Base-by-base conservation (phyloP, 2,113 vertebrate species). In the Perca fluviatilis region DNA sequence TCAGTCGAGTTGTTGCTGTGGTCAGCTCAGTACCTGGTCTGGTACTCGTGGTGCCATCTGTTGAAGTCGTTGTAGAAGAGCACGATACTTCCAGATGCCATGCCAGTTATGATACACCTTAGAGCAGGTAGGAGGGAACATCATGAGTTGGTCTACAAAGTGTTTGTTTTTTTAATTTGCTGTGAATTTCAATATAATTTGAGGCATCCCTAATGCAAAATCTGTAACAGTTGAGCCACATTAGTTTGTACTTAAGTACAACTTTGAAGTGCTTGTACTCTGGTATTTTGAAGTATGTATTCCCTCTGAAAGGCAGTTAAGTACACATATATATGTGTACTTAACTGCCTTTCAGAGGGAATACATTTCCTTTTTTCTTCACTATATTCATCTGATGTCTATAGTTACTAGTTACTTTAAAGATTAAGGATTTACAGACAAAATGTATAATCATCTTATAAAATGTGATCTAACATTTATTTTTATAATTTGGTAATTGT, bases 31-130 rank as follows among this genome's bases (percentile, higher is more conserved):
- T 99, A 99, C 89, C 98, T 94, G 77, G 97, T 99, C 78, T 99
- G 99, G 95, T 99, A 99, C 92, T 99, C 99, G 0, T 99, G 97
- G 86, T 99, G 98, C 99, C 98, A 99, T 66, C 97, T 96, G 92
- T 99, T 99, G 90, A 99, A 99, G 87, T 99, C 97, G 1, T 98
- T 99, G 96, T 99, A 98, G 94, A 99, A 99, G 74, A 99, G 97
- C 12, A 99, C 99, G 40, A 99, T 99, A 92, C 99, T 99, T 40
- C 98, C 98, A 0, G 98, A 99, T 0, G 98, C 97, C 99, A 99
- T 99, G 79, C 99, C 99, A 0, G 98, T 97, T 85, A 99, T 98
- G 86, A 99, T 96, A 81, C 98, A 99, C 96, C 99, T 99, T 60
- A 49, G 69, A 76, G 5, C 63, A 33, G 82, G 72, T 2, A 86